Conservation (phyloP, 1,140 invertebrate genomes). For the Eupristina koningsbergeri region DNA sequence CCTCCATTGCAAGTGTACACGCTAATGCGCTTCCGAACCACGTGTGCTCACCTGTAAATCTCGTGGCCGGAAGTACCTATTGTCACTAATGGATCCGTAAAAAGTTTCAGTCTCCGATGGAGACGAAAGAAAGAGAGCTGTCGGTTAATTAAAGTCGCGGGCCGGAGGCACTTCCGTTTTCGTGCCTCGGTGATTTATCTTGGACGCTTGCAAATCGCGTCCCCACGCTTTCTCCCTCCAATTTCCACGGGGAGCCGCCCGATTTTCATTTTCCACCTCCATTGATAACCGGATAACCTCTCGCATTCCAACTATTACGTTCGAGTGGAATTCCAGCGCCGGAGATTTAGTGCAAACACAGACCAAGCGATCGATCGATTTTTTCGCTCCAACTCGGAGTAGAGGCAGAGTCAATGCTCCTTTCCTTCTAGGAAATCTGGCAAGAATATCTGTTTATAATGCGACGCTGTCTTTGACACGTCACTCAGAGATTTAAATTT, state of each 20-base stretch:
- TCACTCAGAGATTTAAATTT: too few species aligned
- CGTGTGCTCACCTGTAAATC: too few species aligned
- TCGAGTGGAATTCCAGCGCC: neutral
- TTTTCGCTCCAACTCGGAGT: neutral
- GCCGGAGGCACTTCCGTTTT: conserved; percentile 39
- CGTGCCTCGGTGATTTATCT: conserved; percentile 40
- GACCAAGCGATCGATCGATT: neutral
- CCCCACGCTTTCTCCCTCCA: too few species aligned
- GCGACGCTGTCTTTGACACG: neutral
- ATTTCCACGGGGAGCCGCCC: neutral
- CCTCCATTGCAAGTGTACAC: neutral
- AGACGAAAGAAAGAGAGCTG: too few species aligned
- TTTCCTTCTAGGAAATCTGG: neutral
- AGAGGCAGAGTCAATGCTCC: conserved; percentile 8
- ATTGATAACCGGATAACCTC: neutral
- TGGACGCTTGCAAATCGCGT: neutral
- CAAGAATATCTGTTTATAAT: neutral
- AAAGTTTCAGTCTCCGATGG: neutral
- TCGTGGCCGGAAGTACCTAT: neutral
- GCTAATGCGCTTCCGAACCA: neutral
- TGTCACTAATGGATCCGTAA: conserved; percentile 14
- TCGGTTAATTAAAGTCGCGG: neutral
- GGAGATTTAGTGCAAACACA: neutral
- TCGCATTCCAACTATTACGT: neutral
- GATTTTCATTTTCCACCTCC: neutral